Conservation (phyloP, 2,888 invertebrate species). For the Synergus umbraculus region DNA sequence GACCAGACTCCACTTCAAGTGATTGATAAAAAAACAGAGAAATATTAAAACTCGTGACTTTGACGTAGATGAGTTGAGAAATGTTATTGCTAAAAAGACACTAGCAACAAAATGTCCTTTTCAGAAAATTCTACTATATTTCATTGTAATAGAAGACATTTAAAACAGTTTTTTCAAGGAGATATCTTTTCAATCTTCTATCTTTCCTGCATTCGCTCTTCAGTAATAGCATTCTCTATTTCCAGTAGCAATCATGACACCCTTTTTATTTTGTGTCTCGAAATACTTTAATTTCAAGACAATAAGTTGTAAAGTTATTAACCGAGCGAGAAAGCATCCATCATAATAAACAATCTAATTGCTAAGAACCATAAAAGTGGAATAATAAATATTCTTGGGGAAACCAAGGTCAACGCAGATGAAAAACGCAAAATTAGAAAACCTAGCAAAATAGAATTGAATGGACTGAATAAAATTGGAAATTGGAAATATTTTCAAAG, state of each 20-base stretch:
- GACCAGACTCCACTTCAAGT: slow-evolving; percentile 13
- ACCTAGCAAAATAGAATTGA: too few species aligned
- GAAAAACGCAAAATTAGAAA: too few species aligned
- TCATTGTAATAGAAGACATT: neutral
- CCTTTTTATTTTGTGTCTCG: neutral
- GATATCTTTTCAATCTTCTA: neutral
- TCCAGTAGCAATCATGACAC: neutral
- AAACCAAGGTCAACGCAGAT: too few species aligned
- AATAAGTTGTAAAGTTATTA: too few species aligned
- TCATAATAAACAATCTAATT: too few species aligned
- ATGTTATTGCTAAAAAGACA: neutral
- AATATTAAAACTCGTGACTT: slow-evolving; percentile 34
- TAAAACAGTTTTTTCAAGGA: neutral
- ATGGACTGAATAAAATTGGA: too few species aligned
- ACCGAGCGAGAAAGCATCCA: too few species aligned
- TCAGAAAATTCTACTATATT: neutral
- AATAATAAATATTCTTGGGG: too few species aligned
- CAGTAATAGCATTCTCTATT: neutral
- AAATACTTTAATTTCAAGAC: neutral
- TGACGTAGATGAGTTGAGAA: slow-evolving; percentile 20
- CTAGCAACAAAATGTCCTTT: neutral
- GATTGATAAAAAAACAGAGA: slow-evolving; percentile 30
- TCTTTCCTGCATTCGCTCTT: neutral
- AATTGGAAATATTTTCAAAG: too few species aligned
- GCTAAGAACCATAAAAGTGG: too few species aligned